These are phyloP conservation scores for Drosophila grimshawi DNA, from an alignment of 1,140 invertebrate genomes.

Conservation along the genomic window DNA sequence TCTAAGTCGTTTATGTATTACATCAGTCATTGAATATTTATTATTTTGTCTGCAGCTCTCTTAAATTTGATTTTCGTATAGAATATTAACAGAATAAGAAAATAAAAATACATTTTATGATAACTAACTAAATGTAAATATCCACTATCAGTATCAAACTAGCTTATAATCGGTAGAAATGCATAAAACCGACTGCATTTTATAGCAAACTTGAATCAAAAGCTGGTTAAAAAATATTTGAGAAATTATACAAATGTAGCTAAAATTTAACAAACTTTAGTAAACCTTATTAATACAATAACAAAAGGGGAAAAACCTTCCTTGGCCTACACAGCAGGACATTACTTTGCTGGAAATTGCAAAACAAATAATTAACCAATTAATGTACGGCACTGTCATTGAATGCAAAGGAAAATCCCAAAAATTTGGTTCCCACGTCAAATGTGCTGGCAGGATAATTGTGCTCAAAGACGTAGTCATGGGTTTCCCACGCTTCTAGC, in stretches of 20 bases:
- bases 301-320: neutral
- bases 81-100: too few relatives aligned
- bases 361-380: slow-evolving; percentile 1
- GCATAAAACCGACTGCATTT: too few relatives aligned
- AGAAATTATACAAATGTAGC: too few relatives aligned
- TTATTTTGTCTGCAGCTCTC: too few relatives aligned
- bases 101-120: too few relatives aligned
- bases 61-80: too few relatives aligned
- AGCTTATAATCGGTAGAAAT: too few relatives aligned
- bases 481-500: slow-evolving; percentile 76
- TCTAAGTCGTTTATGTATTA: neutral
- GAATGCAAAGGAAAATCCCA: slow-evolving; percentile 2
- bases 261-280: neutral
- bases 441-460: slow-evolving; percentile 57
- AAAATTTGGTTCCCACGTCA: slow-evolving; percentile 59
- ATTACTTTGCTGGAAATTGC: neutral
- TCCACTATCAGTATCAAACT: too few relatives aligned
- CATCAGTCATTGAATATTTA: neutral
- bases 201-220: too few relatives aligned
- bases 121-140: too few relatives aligned
- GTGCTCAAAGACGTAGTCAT: slow-evolving; percentile 37
- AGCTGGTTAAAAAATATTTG: too few relatives aligned
- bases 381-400: slow-evolving; percentile 3
- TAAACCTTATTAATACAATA: neutral
- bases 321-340: neutral